Percentiles rank a stretch among this genome's conserved stretches.
Evolutionary conservation across 2,797 vertebrate species (phyloP).

Genomic region (Onychomys leucogaster): DNA sequence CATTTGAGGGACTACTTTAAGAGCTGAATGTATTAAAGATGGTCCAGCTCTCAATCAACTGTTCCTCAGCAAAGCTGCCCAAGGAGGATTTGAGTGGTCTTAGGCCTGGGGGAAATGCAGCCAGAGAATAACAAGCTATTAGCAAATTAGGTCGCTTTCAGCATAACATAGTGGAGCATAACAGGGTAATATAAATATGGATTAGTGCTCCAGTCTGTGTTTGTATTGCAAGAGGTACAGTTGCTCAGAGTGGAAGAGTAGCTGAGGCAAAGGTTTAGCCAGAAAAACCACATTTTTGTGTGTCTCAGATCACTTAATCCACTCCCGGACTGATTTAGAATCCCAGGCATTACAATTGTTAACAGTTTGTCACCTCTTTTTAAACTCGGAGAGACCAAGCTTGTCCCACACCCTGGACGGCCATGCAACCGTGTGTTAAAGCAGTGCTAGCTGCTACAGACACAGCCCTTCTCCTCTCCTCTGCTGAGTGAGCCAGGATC

Average conservation of each 20-base stretch:
- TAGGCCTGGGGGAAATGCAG: constrained; percentile 79
- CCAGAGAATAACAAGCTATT: constrained; percentile 76
- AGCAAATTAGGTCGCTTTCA: constrained; percentile 83
- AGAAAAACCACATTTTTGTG: constrained; percentile 68
- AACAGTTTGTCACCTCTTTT: constrained; percentile 80
- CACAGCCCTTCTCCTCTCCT: constrained; percentile 25
- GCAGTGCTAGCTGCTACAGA: constrained; percentile 71
- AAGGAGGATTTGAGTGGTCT: constrained; percentile 73
- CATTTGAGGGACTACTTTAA: constrained; percentile 71
- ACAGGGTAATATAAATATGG: constrained; percentile 84
- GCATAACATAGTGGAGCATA: constrained; percentile 69
- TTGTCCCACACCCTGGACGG: constrained; percentile 66
- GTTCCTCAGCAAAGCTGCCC: constrained; percentile 76
- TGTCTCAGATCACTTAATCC: constrained; percentile 66
- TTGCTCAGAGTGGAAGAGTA: constrained; percentile 69
- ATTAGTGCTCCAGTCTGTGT: constrained; percentile 78
- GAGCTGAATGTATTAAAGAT: constrained; percentile 69
- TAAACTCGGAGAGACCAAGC: constrained; percentile 80
- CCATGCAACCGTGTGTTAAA: neutral
- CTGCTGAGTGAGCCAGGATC: constrained; percentile 60
- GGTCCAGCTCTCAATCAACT: constrained; percentile 78
- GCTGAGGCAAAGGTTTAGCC: constrained; percentile 61
- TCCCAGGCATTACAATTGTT: constrained; percentile 50
- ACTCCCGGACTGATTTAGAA: constrained; percentile 68
- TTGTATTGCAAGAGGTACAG: constrained; percentile 75